Evolutionary conservation across 2,888 invertebrate genomes (phyloP), one percentile per base, ranked within the genome.

Genomic region (Itoplectis maculator): DNA sequence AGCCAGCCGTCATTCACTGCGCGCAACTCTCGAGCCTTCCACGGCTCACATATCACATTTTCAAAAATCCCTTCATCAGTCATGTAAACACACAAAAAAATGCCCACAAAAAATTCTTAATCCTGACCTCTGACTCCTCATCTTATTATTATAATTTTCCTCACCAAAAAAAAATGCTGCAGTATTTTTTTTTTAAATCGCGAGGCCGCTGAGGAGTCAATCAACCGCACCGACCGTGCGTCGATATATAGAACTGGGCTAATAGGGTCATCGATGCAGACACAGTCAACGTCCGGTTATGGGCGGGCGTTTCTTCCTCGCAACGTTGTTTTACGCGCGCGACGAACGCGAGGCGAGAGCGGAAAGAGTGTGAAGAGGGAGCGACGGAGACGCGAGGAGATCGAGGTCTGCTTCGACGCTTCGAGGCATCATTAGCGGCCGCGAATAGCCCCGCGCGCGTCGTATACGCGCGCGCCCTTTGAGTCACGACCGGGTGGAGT

Each of bases 371-470:
- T 29, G 29, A 29, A 68, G 51, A 49, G 49, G 61, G 63, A 79
- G 65, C n/a, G 66, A 70, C 49, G 63, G 59, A 54, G 51, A 74
- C 40, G 68, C 29, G 29, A 29, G 68, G 15, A 75, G 82, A 79
- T 70, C 70, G 82, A 75, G 79, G 82, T 79, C 66, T 82, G 61
- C 82, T 82, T 82, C 45, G 75, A 82, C 79, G 85, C 84, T 81
- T 79, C 79, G 77, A 83, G 86, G 86, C 87, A 86, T 87, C 87
- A 87, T 87, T 87, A 87, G 83, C 76, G 79, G 83, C 81, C 79
- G 87, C 85, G 81, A 86, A 86, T 86, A 85, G 82, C 83, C 82
- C 74, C 80, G 83, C 75, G 83, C 75, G 73, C 79, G 29, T 29
- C 29, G 29, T 68, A 51, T 81, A 80, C 81, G 65, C 73, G 74